These are phyloP conservation scores for Sturmia bella DNA, from an alignment of 2,888 invertebrate genomes.

Conservation along the genomic window DNA sequence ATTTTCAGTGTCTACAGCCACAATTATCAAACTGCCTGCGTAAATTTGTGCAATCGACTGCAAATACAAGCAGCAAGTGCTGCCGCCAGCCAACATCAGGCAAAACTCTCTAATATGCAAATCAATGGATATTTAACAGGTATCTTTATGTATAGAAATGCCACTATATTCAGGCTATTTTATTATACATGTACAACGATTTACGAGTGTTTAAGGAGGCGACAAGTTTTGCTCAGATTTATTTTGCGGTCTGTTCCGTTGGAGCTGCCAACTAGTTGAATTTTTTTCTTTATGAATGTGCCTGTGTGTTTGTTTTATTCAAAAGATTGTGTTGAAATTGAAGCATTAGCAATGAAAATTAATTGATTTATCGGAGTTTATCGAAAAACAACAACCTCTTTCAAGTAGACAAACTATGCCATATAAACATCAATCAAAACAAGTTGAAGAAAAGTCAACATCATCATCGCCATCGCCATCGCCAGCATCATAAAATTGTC, in stretches of 20 bases:
- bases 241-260: conserved; percentile 23
- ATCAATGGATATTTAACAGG: conserved; percentile 38
- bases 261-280: conserved; percentile 2
- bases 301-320: conserved; percentile 17
- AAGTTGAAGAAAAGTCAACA: conserved; percentile 4
- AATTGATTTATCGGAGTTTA: conserved; percentile 70
- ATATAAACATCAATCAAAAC: conserved; percentile 55
- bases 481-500: conserved; percentile 20
- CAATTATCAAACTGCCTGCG: too few relatives aligned
- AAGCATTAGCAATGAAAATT: conserved; percentile 64
- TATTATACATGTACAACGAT: conserved; percentile 7
- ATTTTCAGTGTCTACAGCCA: conserved; percentile 8
- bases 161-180: neutral
- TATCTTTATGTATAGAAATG: conserved; percentile 10
- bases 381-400: conserved; percentile 3
- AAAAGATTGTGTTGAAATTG: conserved; percentile 54
- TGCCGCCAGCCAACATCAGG: neutral
- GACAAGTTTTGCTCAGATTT: conserved; percentile 8
- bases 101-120: conserved; percentile 45
- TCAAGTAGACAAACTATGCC: conserved; percentile 29
- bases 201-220: neutral
- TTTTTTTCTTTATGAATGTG: neutral
- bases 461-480: conserved; percentile 1
- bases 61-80: neutral
- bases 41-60: conserved; percentile 24